Base-by-base conservation (phyloP, 2,888 invertebrate species). In the Resseliella maxima region DNA sequence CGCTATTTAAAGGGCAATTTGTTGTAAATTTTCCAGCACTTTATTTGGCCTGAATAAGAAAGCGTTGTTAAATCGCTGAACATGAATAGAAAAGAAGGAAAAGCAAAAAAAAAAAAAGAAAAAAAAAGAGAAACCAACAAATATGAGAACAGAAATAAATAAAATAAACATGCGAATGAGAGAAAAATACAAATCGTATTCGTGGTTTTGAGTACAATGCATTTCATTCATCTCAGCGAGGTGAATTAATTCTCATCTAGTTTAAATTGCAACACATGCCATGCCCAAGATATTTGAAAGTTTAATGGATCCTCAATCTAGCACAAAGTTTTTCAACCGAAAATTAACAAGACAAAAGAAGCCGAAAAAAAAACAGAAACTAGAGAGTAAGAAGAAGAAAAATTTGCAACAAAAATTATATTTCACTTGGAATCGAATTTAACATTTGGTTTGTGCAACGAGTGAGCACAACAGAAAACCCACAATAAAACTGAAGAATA, bases 1-100 rank as follows among this genome's bases (percentile, higher is more conserved):
- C 72, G n/a, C 72, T 72, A 72, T 72, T 72, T 72, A 72, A 72
- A 72, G 72, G 72, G 72, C 72, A 72, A 72, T 72, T 72, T 72
- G 72, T 72, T 72, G 72, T 72, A 72, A 12, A 72, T 72, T 72
- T 72, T 72, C 72, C 72, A 72, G 35, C 72, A 31, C 72, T 72
- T 72, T 72, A 72, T 72, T 72, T 72, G 72, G 72, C 59, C 59
- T 59, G 59, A 59, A 59, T 59, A 59, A 59, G 59, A 59, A 59
- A 50, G 15, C 50, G 50, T 24, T 59, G 59, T 59, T 50, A 18
- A 50, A 50, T 50, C 18, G 2, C 15, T 41, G 41, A 5, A 12
- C 41, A 41, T 41, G 18, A 50, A 50, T 15, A 50, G 18, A 50
- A 50, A 8, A 50, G 2, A 6, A 8, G 46, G n/a, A 41, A 41